Conservation (phyloP, 2,888 invertebrate species). For the Spialia ferax region DNA sequence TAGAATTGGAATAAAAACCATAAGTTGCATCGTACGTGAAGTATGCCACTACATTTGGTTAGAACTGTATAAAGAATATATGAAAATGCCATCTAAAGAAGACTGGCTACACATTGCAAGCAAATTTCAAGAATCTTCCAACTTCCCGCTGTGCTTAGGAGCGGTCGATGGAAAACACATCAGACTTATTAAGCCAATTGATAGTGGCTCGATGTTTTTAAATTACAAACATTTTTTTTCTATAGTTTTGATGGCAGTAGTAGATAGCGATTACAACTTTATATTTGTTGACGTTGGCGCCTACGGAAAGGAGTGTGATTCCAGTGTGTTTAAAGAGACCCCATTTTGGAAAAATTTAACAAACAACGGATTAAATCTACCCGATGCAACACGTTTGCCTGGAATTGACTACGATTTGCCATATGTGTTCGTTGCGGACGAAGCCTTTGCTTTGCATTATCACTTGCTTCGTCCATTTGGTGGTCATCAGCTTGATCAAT, state of each 20-base stretch:
- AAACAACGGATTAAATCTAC: conserved; percentile 44
- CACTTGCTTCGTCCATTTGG: conserved; percentile 27
- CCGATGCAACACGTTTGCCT: conserved; percentile 41
- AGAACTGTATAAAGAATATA: conserved; percentile 42
- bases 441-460: conserved; percentile 47
- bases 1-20: conserved; percentile 50
- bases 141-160: conserved; percentile 34
- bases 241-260: conserved; percentile 45
- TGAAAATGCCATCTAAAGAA: conserved; percentile 42
- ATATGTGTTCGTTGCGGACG: conserved; percentile 48
- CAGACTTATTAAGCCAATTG: conserved; percentile 27
- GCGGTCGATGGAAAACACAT: conserved; percentile 39
- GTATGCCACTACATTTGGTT: conserved; percentile 45
- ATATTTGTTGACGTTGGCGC: conserved; percentile 47
- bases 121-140: conserved; percentile 39
- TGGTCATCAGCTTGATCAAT: conserved; percentile 16
- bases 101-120: conserved; percentile 43
- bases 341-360: conserved; percentile 45
- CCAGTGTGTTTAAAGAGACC: conserved; percentile 48
- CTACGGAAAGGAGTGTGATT: conserved; percentile 51
- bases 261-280: conserved; percentile 41
- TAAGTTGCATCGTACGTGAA: conserved; percentile 47
- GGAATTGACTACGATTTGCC: conserved; percentile 40
- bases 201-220: conserved; percentile 47
- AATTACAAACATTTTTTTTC: conserved; percentile 46